phyloP scores from a whole-genome alignment of 2,888 invertebrate genomes.

The Operophtera brumata region DNA sequence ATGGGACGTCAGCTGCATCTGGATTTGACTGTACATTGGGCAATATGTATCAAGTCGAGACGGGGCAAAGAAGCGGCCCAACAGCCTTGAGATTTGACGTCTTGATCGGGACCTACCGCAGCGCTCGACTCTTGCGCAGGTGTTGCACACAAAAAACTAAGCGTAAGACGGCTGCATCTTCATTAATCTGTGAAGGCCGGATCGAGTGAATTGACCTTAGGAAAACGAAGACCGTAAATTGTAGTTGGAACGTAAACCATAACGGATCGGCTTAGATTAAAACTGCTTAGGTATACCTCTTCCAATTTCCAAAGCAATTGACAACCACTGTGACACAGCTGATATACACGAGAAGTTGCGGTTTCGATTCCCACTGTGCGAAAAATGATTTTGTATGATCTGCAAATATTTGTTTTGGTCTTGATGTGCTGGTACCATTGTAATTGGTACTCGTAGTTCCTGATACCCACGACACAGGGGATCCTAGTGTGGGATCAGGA shows the following conservation, averaged over 20 bases:
- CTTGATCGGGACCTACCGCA: constrained; percentile 80
- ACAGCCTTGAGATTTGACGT: constrained; percentile 79
- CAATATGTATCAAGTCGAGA: constrained; percentile 66
- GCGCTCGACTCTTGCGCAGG: constrained; percentile 70
- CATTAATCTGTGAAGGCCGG: constrained; percentile 59
- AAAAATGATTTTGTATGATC: too few relatives aligned
- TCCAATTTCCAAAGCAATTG: not conserved
- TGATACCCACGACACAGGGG: too few relatives aligned
- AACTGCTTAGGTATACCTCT: not conserved
- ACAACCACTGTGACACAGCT: too few relatives aligned
- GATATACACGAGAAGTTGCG: too few relatives aligned
- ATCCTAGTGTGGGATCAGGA: too few relatives aligned
- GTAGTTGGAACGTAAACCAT: constrained; percentile 11
- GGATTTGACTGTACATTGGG: constrained; percentile 48
- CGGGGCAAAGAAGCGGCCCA: constrained; percentile 54
- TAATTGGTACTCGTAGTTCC: too few relatives aligned
- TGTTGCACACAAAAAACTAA: constrained; percentile 71
- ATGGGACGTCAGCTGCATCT: not conserved
- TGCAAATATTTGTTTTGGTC: too few relatives aligned
- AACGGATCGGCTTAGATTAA: constrained; percentile 23
- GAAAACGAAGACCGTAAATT: constrained; percentile 23
- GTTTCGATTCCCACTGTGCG: too few relatives aligned
- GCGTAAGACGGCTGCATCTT: constrained; percentile 73
- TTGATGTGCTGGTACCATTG: too few relatives aligned
- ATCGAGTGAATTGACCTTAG: constrained; percentile 58